Base-by-base conservation (phyloP, 1,140 invertebrate species). In the Phthorimaea operculella region DNA sequence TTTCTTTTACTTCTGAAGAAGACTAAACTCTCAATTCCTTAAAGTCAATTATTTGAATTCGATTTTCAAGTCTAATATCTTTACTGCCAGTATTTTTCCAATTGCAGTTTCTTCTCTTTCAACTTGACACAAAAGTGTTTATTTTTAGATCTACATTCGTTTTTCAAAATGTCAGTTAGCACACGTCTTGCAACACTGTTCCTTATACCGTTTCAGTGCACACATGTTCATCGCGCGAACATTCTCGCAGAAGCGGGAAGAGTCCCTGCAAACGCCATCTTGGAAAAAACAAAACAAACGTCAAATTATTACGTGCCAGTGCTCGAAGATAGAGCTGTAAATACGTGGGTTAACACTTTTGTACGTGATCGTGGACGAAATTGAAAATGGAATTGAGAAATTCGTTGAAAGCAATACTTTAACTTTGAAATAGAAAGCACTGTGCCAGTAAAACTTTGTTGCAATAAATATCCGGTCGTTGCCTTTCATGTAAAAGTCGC, bases 111-210 rank as follows among this genome's bases (percentile, higher is more conserved):
- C 21, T 4, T 28, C 6, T 6, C n/a, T 39, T 39, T 39, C 10
- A 39, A 39, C 2, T 39, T 9, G 10, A 39, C 36, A 39, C 36
- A 9, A n/a, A n/a, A 39, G 36, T 39, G 3, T 39, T 39, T 39
- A 39, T 39, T 39, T 10, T 3, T n/a, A 12, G n/a, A 5, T 39
- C 1, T 39, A 39, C 8, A 3, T 39, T 39, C 10, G 10, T 39
- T 12, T 39, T 39, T 39, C n/a, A 10, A n/a, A 39, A 39, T 47
- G 14, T 78, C 69, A 82, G 56, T 79, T 71, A 18, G 81, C 87
- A 72, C 94, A 96, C 52, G 94, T 92, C 65, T 91, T 89, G 84
- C 94, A 96, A 75, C 94, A 96, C 72, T 93, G 93, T 64, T 91
- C 89, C 76, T 92, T 90, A 77, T 95, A 96, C 36, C 92, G 88